Evolutionary conservation across 2,888 invertebrate genomes (phyloP), one percentile per base, ranked within the genome.

Genomic region (Drosophila falleni): DNA sequence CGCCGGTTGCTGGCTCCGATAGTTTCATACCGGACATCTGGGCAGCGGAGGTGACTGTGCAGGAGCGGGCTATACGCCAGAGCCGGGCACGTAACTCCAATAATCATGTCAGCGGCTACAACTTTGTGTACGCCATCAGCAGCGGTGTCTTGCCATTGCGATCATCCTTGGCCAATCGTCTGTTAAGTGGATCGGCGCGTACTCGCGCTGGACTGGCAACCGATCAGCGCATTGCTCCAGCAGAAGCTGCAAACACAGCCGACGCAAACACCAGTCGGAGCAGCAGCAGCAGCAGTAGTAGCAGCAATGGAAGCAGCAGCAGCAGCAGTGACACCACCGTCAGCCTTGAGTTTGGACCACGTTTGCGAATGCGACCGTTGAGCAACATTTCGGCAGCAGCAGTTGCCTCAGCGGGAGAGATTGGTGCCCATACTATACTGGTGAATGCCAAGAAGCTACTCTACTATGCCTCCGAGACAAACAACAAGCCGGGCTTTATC

Each of bases 401-500:
- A 1, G 39, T 51, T 13, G 58, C 70, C 11, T 37, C 68, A 6
- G 23, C 49, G 11, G n/a, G 42, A 35, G 67, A 58, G n/a, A 46
- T 11, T 31, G 29, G 39, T 15, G 10, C 44, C 3, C 87, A 80
- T 41, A 74, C 82, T 41, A 92, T 93, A 11, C 81, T 91, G 51
- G 89, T 91, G 70, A 98, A 98, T 92, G 93, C 94, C 19, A 95
- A 96, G 13, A 94, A 98, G 47, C 94, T 98, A 54, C 95, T 97
- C 6, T 97, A 97, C 92, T 98, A 95, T 89, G 94, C 95, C 9
- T 95, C 97, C 87, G 98, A 98, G 91, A 96, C 97, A 0, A 98
- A 97, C 90, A 96, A 96, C 13, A 98, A 97, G 1, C 96, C 96
- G 76, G 98, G 98, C 0, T 98, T 97, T 85, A 98, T 98, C 62